These are phyloP conservation scores for Ichneumoninae sp. DNA, from an alignment of 2,888 invertebrate genomes.

Conservation along the genomic window DNA sequence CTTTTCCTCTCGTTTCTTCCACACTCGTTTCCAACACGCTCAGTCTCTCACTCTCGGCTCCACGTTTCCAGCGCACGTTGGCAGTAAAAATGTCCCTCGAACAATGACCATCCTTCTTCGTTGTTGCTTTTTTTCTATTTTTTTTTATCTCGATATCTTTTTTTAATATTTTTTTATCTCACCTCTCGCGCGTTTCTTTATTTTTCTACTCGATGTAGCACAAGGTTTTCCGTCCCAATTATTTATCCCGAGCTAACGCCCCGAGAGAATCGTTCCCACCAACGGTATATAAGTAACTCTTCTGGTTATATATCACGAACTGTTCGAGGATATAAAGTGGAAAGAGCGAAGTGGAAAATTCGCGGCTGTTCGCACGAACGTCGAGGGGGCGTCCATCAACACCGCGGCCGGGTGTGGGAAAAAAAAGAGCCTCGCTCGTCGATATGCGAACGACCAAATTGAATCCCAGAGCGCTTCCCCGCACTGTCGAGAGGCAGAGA, in stretches of 20 bases:
- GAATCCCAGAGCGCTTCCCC: constrained; percentile 37
- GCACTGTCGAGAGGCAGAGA: constrained; percentile 13
- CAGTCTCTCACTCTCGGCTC: constrained; percentile 12
- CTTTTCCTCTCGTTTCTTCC: constrained; percentile 43
- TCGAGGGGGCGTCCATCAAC: constrained; percentile 41
- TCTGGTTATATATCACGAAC: constrained; percentile 5
- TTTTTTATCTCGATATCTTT: neutral
- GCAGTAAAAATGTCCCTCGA: constrained; percentile 61
- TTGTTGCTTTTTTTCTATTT: neutral
- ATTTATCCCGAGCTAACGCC: constrained; percentile 22
- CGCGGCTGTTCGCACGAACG: constrained; percentile 1
- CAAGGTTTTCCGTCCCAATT: constrained; percentile 26
- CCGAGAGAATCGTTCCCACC: constrained; percentile 4
- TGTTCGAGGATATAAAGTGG: constrained; percentile 24
- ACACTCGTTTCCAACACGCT: constrained; percentile 57
- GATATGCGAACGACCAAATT: constrained; percentile 57
- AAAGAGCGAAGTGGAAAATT: constrained; percentile 43
- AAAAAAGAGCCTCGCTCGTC: constrained; percentile 32
- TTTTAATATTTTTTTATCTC: neutral
- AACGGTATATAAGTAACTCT: neutral
- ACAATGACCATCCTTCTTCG: constrained; percentile 40
- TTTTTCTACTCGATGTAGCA: constrained; percentile 35
- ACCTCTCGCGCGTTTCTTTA: constrained; percentile 18
- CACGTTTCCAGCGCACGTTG: constrained; percentile 26
- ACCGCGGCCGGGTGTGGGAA: neutral